These are phyloP conservation scores for Drosophila cognata DNA, from an alignment of 2,888 invertebrate species.

Conservation along the genomic window DNA sequence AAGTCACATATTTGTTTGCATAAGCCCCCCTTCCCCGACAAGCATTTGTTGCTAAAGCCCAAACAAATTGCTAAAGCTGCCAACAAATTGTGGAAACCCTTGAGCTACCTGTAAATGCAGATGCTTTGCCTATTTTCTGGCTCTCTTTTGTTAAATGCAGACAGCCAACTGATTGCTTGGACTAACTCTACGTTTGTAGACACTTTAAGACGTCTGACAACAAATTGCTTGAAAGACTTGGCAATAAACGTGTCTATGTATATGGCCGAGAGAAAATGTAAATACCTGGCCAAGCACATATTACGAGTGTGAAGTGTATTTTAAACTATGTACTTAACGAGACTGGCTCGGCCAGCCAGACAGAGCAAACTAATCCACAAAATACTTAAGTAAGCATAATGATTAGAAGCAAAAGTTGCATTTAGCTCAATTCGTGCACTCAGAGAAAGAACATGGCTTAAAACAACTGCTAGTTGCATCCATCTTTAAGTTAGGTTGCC, in stretches of 20 bases:
- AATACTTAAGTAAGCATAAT: conserved; percentile 24
- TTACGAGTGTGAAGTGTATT: conserved; percentile 1
- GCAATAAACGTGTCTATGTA: conserved; percentile 7
- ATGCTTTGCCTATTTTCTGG: conserved; percentile 20
- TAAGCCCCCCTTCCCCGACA: conserved; percentile 9
- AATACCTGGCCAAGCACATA: conserved; percentile 14
- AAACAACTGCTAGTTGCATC: conserved; percentile 3
- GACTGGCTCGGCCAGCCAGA: conserved; percentile 8
- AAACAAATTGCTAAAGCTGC: conserved; percentile 51
- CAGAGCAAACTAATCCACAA: conserved; percentile 3
- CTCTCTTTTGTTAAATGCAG: conserved; percentile 20
- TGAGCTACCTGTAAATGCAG: conserved; percentile 25
- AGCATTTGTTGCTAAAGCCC: conserved; percentile 35
- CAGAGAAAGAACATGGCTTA: neutral
- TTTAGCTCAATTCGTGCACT: conserved; percentile 4
- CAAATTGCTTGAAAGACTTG: conserved; percentile 16
- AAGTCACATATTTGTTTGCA: conserved; percentile 49
- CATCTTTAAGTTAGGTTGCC: conserved; percentile 28
- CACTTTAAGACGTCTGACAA: conserved; percentile 38
- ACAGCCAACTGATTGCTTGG: conserved; percentile 31
- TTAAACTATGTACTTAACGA: conserved; percentile 1
- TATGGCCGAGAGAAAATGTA: conserved; percentile 7
- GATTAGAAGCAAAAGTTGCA: conserved; percentile 19
- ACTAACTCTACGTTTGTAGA: neutral
- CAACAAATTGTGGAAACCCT: conserved; percentile 55